Base-by-base conservation (phyloP, 2,888 invertebrate species). In the Oscheius sp. region DNA sequence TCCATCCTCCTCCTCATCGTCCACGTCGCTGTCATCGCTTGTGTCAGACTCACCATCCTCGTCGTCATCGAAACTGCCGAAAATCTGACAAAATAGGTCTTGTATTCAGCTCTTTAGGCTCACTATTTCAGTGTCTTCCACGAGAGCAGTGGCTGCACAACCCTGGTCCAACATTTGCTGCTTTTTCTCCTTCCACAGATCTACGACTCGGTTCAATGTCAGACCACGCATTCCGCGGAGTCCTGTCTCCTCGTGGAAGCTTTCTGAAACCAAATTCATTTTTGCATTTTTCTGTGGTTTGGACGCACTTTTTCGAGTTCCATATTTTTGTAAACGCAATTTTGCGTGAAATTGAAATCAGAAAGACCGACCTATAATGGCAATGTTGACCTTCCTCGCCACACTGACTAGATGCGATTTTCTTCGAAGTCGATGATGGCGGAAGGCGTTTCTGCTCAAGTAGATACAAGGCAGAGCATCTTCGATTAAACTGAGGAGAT, bases 141-240 rank as follows among this genome's bases (percentile, higher is more conserved):
- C 48, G 33, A 42, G 58, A 58, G 37, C 59, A 2, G 59, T 37
- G 2, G 48, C 42, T 11, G 70, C n/a, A 48, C 58, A 47, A 47
- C 57, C 70, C 11, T 13, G 9, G 1, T 2, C 47, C 21, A 58
- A 11, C 42, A 70, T 7, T 5, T 42, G 11, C 21, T 10, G 21
- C n/a, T 59, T 70, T 47, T 42, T 70, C 42, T 42, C 37, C 42
- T 70, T 57, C 70, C 70, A 70, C 42, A 35, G 35, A 5, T 55
- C 37, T 7, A 68, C 4, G 37, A 55, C 53, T 21, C 53, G 9
- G 11, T 51, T 9, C n/a, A 68, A 55, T 10, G 35, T 53, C 2
- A 68, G 37, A 21, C 63, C 47, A 13, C 11, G 13, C 13, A 42
- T 11, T 33, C 32, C 58, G n/a, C 62, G 62, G 42, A 62, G 11